Evolutionary conservation across 1,140 invertebrate species (phyloP).

Genomic region (Temnothorax curvispinosus): DNA sequence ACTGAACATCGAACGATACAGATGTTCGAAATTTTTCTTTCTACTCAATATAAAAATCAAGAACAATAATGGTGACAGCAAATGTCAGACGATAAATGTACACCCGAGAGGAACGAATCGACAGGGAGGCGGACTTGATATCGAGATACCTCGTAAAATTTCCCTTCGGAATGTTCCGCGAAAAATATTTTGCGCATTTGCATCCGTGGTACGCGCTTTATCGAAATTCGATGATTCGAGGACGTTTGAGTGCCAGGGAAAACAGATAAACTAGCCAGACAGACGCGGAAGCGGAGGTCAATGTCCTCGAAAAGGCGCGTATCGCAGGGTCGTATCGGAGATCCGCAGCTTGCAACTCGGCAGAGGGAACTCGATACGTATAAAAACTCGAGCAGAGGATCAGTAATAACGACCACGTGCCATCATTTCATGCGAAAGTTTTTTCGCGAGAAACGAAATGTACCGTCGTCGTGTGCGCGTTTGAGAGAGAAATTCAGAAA

Average conservation of each 20-base stretch:
- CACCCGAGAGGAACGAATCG: not conserved
- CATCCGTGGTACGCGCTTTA: constrained; percentile 8
- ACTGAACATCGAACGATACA: not conserved
- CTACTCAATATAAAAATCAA: not conserved
- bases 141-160: constrained; percentile 29
- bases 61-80: not conserved
- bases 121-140: not conserved
- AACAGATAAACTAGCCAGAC: constrained; percentile 57
- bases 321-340: constrained; percentile 61
- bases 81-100: not conserved
- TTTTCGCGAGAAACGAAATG: not conserved
- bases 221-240: constrained; percentile 54
- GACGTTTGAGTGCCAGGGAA: constrained; percentile 32
- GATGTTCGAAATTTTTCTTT: not conserved
- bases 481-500: not conserved
- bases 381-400: not conserved
- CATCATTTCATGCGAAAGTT: not conserved
- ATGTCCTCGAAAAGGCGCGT: constrained; percentile 73
- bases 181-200: constrained; percentile 51
- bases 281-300: constrained; percentile 66
- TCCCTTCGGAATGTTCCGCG: not conserved
- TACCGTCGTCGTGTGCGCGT: not conserved
- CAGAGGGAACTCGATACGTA: not conserved
- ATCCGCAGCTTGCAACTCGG: constrained; percentile 32
- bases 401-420: constrained; percentile 9